These are phyloP conservation scores for Astreopora myriophthalma DNA, from an alignment of 64 coral and sea anemone genomes.

Conservation along the genomic window DNA sequence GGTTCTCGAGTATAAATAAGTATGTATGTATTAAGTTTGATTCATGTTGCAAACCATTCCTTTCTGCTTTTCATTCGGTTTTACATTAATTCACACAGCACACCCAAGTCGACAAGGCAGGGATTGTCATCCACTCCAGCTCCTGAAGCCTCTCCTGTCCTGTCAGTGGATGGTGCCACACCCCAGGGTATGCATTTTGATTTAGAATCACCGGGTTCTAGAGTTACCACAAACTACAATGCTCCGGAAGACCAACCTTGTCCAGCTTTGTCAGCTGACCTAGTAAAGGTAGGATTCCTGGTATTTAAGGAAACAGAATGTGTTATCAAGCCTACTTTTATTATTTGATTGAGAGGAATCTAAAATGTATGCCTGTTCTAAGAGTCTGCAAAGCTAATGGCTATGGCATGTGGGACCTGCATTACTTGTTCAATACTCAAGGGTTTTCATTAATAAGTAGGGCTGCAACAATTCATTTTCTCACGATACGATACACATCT, in stretches of 20 bases:
- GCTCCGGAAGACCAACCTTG: not conserved
- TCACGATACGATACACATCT: too few species aligned
- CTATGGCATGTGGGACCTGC: too few species aligned
- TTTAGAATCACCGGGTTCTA: not conserved
- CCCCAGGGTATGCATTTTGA: not conserved
- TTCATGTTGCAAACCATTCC: not conserved
- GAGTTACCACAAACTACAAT: not conserved
- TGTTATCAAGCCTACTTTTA: too few species aligned
- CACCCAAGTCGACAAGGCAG: slow-evolving; percentile 77
- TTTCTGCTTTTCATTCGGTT: not conserved
- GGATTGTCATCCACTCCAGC: slow-evolving; percentile 80
- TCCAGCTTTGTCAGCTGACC: not conserved
- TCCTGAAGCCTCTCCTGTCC: slow-evolving; percentile 77
- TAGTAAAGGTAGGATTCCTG: not conserved
- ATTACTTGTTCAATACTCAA: too few species aligned
- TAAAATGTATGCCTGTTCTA: too few species aligned
- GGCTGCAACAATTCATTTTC: too few species aligned
- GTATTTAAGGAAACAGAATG: too few species aligned
- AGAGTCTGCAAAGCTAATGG: too few species aligned
- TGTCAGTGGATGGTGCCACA: slow-evolving; percentile 55
- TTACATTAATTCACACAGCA: slow-evolving; percentile 27
- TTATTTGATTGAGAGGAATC: too few species aligned
- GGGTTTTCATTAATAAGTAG: too few species aligned
- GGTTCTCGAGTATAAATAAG: too few species aligned
- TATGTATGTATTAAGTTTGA: too few species aligned